Evolutionary conservation across 2,888 invertebrate genomes (phyloP), one percentile per base, ranked within the genome.

Genomic region (Scaptomyza caliginosa): DNA sequence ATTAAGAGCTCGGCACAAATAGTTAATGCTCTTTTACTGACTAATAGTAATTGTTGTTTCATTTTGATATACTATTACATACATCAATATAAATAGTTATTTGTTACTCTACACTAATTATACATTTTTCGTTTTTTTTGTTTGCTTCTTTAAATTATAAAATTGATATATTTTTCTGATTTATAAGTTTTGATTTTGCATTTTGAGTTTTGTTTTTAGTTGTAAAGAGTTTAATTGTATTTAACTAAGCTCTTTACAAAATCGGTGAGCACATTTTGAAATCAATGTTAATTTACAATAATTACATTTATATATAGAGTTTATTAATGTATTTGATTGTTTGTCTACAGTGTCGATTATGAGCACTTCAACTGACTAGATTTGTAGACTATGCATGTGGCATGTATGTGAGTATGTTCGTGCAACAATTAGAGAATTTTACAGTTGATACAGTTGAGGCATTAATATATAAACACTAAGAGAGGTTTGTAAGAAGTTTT

Each of bases 191-290:
- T 71, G 58, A 67, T 78, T 63, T 57, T n/a, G 13, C 16, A 6
- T 45, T 21, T 30, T 55, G 21, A 19, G 26, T 38, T 46, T 13
- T 0, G 7, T 8, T 8, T 5, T n/a, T 19, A 63, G 26, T n/a
- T 6, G 23, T 28, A 42, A n/a, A 60, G 42, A 42, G 42, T 26
- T 7, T 23, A 28, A 21, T 21, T 34, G 5, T 13, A 3, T 6
- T 38, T 32, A 1, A 13, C 13, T 40, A 28, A 24, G 32, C 30
- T 28, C 52, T 60, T 75, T 83, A 88, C 67, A 82, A 82, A 79
- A 82, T 82, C 82, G 82, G 82, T 82, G 82, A 82, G 82, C 76
- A 88, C 69, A 67, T 76, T 75, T 63, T 72, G 19, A 59, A 56
- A 60, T 60, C 55, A 64, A 66, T 64, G 62, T 36, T 55, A 54